Conservation (phyloP, 2,797 vertebrate species). For the Pseudochirops cupreus region DNA sequence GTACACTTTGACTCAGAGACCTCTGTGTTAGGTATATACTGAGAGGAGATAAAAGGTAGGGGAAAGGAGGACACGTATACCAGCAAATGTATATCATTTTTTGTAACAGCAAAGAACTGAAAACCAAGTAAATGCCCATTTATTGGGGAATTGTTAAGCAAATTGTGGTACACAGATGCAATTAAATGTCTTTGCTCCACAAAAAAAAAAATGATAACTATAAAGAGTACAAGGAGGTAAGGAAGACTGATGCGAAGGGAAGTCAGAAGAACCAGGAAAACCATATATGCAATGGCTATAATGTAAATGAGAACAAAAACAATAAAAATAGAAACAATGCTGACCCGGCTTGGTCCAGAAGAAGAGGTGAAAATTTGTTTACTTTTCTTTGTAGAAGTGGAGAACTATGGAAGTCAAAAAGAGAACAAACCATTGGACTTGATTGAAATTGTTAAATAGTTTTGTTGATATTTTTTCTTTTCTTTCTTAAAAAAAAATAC, state of each 20-base stretch:
- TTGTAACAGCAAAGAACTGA: neutral
- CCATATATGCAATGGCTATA: neutral
- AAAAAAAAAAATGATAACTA: neutral
- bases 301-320: neutral
- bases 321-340: neutral
- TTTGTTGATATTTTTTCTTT: neutral
- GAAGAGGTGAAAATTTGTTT: neutral
- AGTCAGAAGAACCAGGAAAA: neutral
- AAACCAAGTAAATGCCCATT: neutral
- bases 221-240: neutral
- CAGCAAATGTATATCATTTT: neutral
- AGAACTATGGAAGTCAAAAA: neutral
- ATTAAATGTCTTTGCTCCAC: neutral
- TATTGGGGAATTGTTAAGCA: neutral
- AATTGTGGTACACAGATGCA: neutral
- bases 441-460: neutral
- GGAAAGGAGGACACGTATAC: neutral
- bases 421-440: neutral
- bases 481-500: too few relatives aligned
- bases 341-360: neutral
- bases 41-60: neutral
- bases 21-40: neutral
- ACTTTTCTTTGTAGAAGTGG: neutral
- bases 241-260: neutral
- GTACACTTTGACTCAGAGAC: neutral